Conservation (phyloP, 2,113 vertebrate genomes). For the Donacobius atricapilla region DNA sequence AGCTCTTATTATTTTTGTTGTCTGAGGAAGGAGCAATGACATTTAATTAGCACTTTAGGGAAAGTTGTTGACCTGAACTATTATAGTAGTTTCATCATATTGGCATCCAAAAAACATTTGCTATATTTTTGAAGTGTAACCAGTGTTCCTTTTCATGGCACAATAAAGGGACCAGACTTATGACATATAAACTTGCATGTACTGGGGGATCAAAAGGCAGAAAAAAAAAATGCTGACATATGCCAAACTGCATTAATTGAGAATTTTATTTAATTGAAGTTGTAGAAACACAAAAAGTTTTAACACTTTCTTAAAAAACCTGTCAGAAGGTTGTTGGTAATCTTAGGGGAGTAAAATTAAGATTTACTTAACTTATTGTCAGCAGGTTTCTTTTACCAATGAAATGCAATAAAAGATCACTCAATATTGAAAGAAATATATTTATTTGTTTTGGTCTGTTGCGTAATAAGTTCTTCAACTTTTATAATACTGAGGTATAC, state of each 20-base stretch:
- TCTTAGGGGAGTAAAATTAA: not conserved
- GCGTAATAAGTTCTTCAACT: not conserved
- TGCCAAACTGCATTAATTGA: not conserved
- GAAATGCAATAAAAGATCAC: not conserved
- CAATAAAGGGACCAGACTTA: not conserved
- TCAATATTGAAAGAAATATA: not conserved
- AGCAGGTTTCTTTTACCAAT: not conserved
- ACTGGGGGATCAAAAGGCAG: not conserved
- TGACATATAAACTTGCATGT: not conserved
- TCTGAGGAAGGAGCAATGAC: not conserved
- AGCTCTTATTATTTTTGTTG: not conserved
- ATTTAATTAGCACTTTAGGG: not conserved
- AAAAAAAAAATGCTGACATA: not conserved
- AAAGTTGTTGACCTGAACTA: not conserved
- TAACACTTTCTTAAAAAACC: not conserved
- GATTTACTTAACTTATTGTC: not conserved
- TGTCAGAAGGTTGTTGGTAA: not conserved
- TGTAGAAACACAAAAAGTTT: not conserved
- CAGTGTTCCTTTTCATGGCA: not conserved
- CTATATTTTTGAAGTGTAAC: not conserved
- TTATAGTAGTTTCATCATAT: not conserved
- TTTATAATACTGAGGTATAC: not conserved
- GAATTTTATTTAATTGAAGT: not conserved
- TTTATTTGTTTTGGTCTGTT: not conserved
- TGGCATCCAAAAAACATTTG: not conserved